Evolutionary conservation across 2,888 invertebrate species (phyloP), one percentile per base, ranked within the genome.

Genomic region (Drosophila mayaguana): DNA sequence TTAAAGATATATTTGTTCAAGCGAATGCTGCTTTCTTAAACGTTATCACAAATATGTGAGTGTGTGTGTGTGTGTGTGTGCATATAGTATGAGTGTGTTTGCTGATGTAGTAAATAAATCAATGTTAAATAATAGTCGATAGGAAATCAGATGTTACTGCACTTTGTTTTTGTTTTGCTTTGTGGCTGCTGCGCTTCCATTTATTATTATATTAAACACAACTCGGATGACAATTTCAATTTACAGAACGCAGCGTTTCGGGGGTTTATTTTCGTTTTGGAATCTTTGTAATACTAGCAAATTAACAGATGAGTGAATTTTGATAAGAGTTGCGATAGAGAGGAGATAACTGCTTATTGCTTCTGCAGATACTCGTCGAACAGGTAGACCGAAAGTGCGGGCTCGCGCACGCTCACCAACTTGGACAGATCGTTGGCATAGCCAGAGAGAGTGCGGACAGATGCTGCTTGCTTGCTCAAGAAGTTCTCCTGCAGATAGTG

Each of bases 401-500:
- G 93, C 82, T 96, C 95, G 51, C 93, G 92, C 22, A 85, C 74
- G 51, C 93, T 92, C 74, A 96, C 93, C 90, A 97, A 93, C 62
- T 94, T 94, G 91, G 95, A 95, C 88, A 97, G 94, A 92, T 97
- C 97, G 18, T 94, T 94, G 65, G 95, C 94, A 93, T 96, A 95
- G 3, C 97, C 97, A 25, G 97, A 95, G 36, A 97, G 92, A 46
- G 94, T 93, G 48, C 97, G 94, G 81, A 97, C 94, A 14, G 92
- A 94, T 54, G 95, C 94, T 0, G 96, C 93, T 59, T 97, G 96
- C 69, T 95, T 93, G 86, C 95, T 95, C 63, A 96, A 94, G 93
- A 96, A 97, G 80, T 96, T 94, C 80, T 97, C 96, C 81, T 97
- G 97, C 2, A 97, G 91, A 90, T 95, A 97, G 78, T 96, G 96